Evolutionary conservation across 2,797 vertebrate species (phyloP).

Genomic region (Tokudaia tokunoshimensis): DNA sequence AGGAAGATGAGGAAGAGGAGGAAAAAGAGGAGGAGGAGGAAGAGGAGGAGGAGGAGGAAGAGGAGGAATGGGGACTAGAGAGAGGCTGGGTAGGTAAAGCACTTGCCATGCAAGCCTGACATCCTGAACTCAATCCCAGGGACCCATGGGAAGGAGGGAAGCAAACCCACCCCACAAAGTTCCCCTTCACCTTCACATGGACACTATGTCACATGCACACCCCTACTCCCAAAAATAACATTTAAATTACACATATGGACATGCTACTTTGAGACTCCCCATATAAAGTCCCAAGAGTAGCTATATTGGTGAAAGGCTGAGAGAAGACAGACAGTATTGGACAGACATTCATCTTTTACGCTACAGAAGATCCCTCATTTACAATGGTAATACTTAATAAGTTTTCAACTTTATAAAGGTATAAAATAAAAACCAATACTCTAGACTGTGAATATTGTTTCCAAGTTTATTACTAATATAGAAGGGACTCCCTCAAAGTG

Average conservation of each 20-base stretch:
- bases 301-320: not conserved
- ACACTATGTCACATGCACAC: not conserved
- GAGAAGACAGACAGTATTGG: not conserved
- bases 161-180: not conserved
- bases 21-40: too few species aligned
- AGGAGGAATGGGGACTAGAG: too few species aligned
- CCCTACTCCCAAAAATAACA: not conserved
- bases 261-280: not conserved
- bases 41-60: too few species aligned
- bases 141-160: not conserved
- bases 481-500: not conserved
- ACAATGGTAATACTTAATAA: not conserved
- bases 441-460: not conserved
- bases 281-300: not conserved
- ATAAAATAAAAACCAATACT: not conserved
- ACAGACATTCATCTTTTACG: not conserved
- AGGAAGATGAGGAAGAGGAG: rapidly evolving
- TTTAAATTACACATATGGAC: not conserved
- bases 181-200: not conserved
- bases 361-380: not conserved
- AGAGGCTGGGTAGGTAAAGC: not conserved
- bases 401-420: not conserved
- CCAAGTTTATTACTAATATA: not conserved
- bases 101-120: not conserved
- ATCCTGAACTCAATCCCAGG: not conserved